Evolutionary conservation across 2,797 vertebrate genomes (phyloP).

Genomic region (Manis pentadactyla): DNA sequence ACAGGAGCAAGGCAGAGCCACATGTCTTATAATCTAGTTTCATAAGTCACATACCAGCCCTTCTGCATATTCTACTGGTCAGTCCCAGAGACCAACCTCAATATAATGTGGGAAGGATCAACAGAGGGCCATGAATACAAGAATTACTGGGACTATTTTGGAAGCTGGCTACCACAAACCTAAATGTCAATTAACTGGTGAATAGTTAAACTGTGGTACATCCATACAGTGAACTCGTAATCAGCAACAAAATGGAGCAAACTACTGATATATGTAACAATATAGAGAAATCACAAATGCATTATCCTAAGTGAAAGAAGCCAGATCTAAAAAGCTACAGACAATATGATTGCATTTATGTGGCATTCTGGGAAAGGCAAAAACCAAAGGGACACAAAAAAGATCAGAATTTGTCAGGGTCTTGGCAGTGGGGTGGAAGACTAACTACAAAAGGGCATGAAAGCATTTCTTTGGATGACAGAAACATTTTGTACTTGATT

Average conservation of each 20-base stretch:
- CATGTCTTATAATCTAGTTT: not conserved
- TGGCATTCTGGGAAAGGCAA: not conserved
- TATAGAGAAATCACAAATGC: not conserved
- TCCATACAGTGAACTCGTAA: not conserved
- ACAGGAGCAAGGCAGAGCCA: not conserved
- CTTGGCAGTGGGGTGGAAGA: not conserved
- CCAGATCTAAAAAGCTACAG: not conserved
- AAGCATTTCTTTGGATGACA: not conserved
- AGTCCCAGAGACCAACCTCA: not conserved
- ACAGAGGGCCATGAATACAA: not conserved
- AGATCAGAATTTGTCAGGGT: not conserved
- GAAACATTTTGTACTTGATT: slow-evolving; percentile 1
- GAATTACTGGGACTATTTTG: not conserved
- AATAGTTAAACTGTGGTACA: not conserved
- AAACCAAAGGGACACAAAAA: not conserved
- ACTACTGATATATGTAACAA: not conserved
- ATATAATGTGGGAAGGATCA: not conserved
- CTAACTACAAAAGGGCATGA: not conserved
- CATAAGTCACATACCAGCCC: not conserved
- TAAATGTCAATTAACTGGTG: not conserved
- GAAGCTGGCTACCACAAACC: slow-evolving; percentile 1
- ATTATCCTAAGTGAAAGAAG: slow-evolving; percentile 1
- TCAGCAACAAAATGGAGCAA: not conserved
- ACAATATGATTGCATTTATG: not conserved
- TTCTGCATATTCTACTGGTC: not conserved